Evolutionary conservation across 2,888 invertebrate species (phyloP).

Genomic region (Tipula helvola): DNA sequence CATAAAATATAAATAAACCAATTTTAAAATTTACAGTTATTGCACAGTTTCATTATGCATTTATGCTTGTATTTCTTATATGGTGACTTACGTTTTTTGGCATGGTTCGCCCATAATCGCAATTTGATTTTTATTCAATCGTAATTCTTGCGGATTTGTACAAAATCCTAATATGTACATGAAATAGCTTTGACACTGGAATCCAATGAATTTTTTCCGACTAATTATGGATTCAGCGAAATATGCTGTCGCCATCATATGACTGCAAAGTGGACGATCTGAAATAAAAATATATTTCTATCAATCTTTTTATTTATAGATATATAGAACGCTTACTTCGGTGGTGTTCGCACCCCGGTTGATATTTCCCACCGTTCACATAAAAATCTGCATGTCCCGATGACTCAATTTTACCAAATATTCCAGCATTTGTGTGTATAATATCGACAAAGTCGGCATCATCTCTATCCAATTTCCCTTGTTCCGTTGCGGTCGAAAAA

Average conservation of each 20-base stretch:
- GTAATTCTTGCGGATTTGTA: background rate
- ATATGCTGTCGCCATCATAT: constrained; percentile 21
- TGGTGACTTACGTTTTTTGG: constrained; percentile 19
- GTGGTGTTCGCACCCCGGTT: constrained; percentile 38
- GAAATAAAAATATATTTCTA: background rate
- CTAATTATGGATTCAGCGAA: constrained; percentile 22
- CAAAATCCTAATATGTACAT: constrained; percentile 23
- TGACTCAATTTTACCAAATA: constrained; percentile 44
- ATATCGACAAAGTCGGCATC: constrained; percentile 45
- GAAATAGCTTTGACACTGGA: constrained; percentile 22
- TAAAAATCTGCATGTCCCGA: constrained; percentile 52
- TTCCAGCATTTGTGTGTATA: constrained; percentile 44
- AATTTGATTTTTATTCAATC: background rate
- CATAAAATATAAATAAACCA: background rate
- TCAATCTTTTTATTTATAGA: background rate
- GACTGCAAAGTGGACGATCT: constrained; percentile 23
- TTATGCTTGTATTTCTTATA: background rate
- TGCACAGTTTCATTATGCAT: background rate
- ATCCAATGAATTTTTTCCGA: constrained; percentile 20
- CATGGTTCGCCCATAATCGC: constrained; percentile 22
- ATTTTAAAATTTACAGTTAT: background rate
- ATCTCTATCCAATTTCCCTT: constrained; percentile 38
- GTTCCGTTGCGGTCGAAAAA: constrained; percentile 38
- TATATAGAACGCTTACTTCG: constrained; percentile 18
- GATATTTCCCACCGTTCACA: constrained; percentile 38